Conservation (phyloP, 2,113 vertebrate genomes). For the Psammodynastes pulverulentus region DNA sequence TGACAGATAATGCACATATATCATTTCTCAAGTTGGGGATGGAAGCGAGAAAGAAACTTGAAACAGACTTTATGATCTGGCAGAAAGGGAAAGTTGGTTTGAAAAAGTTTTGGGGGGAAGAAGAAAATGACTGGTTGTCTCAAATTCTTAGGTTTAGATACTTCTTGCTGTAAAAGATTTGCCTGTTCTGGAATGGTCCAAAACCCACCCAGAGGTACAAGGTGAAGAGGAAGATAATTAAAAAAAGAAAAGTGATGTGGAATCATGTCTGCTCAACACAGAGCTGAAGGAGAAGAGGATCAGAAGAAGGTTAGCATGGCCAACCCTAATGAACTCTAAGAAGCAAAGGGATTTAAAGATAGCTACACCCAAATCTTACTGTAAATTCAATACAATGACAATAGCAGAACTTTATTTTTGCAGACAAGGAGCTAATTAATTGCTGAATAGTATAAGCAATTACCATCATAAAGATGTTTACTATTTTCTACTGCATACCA, state of each 20-base stretch:
- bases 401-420: background rate
- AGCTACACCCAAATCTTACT: background rate
- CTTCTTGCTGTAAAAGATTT: background rate
- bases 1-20: background rate
- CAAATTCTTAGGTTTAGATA: background rate
- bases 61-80: background rate
- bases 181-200: background rate
- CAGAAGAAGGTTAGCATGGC: background rate
- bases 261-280: background rate
- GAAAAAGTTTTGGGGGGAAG: background rate
- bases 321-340: background rate
- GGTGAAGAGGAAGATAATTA: background rate
- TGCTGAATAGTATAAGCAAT: background rate
- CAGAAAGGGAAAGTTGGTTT: background rate
- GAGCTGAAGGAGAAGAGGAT: background rate
- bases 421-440: background rate
- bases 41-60: background rate
- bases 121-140: background rate
- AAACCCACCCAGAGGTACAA: background rate
- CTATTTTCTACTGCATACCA: background rate
- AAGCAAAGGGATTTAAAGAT: background rate
- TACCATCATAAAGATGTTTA: background rate
- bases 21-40: background rate
- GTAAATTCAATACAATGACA: background rate
- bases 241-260: background rate